These are phyloP conservation scores for Vanessa cardui DNA, from an alignment of 2,888 invertebrate species.

Conservation along the genomic window DNA sequence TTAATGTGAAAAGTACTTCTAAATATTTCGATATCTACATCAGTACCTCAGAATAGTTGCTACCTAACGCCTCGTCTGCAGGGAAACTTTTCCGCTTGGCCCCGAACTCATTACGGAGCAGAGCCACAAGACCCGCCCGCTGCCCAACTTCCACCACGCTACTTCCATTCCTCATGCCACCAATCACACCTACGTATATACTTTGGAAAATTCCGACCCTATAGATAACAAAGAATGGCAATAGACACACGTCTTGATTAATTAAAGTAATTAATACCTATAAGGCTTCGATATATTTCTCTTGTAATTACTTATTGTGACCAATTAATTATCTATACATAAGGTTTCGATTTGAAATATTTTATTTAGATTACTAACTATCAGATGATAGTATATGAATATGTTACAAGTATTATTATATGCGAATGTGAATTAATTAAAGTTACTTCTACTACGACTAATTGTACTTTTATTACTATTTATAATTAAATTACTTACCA, in stretches of 20 bases:
- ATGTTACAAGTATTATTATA: no score
- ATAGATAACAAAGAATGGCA: not conserved
- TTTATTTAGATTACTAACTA: no score
- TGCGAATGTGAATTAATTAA: no score
- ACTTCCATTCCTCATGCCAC: conserved; percentile 34
- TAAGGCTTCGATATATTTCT: no score
- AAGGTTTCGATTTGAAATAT: no score
- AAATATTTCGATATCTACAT: not conserved
- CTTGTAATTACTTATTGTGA: no score
- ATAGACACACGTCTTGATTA: not conserved
- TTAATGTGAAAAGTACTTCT: not conserved
- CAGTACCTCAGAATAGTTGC: not conserved
- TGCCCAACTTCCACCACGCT: conserved; percentile 60
- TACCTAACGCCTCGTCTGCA: conserved; percentile 24
- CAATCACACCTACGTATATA: conserved; percentile 33
- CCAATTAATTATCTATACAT: no score
- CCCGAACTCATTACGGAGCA: conserved; percentile 69
- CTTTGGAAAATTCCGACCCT: conserved; percentile 9
- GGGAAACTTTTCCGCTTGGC: conserved; percentile 42
- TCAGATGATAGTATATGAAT: no score
- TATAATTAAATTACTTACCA: no score
- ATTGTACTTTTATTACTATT: no score
- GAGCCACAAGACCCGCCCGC: conserved; percentile 72
- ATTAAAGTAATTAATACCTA: not conserved
- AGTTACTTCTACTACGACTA: no score